A percentile compares a stretch with the other conserved stretches of the same genome.
Conservation (phyloP, 2,113 vertebrate genomes). For the Bostrychus sinensis region DNA sequence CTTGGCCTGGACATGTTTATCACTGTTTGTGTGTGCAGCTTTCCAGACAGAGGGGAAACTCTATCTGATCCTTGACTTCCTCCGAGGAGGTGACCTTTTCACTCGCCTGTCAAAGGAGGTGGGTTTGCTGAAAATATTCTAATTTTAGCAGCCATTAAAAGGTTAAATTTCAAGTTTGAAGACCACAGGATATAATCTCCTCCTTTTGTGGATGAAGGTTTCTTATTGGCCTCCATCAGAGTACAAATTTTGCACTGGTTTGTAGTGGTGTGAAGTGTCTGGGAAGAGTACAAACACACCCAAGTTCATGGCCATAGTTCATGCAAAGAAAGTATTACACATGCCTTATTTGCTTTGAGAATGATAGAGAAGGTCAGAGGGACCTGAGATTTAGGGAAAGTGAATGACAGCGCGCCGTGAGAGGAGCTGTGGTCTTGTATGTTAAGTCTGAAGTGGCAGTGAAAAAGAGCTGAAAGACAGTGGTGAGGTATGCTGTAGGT, state of each 20-base stretch:
- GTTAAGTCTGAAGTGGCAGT: too few species aligned
- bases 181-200: too few species aligned
- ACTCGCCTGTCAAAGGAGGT: slow-evolving; percentile 96
- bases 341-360: neutral
- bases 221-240: too few species aligned
- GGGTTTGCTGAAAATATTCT: slow-evolving; percentile 6
- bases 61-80: slow-evolving; percentile 96
- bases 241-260: too few species aligned
- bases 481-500: too few species aligned
- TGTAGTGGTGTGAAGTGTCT: too few species aligned
- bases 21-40: slow-evolving; percentile 77
- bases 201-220: too few species aligned
- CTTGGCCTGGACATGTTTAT: slow-evolving; percentile 27
- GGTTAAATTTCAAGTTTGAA: neutral
- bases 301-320: neutral
- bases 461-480: too few species aligned
- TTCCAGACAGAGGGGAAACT: slow-evolving; percentile 98
- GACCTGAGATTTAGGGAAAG: neutral
- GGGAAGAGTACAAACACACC: neutral
- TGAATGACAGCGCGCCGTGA: too few species aligned
- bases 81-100: slow-evolving; percentile 95
- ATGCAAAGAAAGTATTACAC: too few species aligned
- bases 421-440: too few species aligned
- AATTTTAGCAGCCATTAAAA: neutral
- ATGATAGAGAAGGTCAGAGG: neutral